Conservation (phyloP, 2,888 invertebrate genomes). For the Luperina testacea region DNA sequence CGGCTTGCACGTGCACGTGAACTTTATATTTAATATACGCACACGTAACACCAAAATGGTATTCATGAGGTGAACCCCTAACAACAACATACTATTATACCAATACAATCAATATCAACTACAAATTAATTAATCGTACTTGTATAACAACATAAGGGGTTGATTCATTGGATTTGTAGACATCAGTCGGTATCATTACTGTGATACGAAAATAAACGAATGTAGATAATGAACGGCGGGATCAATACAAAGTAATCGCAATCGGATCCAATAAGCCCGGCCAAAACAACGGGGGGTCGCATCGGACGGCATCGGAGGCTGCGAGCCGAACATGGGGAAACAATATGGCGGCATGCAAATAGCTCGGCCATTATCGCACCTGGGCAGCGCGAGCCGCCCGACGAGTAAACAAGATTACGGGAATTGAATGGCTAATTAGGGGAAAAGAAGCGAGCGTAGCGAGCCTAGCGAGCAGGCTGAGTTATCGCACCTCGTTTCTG, state of each 20-base stretch:
- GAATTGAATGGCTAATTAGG: constrained; percentile 90
- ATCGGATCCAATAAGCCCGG: constrained; percentile 89
- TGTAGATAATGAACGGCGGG: constrained; percentile 89
- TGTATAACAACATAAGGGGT: constrained; percentile 73
- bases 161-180: constrained; percentile 79
- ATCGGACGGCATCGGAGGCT: constrained; percentile 81
- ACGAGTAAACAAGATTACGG: constrained; percentile 90
- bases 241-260: constrained; percentile 90
- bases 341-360: constrained; percentile 91
- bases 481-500: constrained; percentile 86
- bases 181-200: constrained; percentile 85
- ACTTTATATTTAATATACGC: constrained; percentile 57
- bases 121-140: constrained; percentile 68
- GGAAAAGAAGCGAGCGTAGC: constrained; percentile 87
- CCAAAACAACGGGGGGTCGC: constrained; percentile 88
- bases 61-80: constrained; percentile 51
- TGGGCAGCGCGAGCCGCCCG: constrained; percentile 86
- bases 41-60: constrained; percentile 47
- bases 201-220: constrained; percentile 88
- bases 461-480: constrained; percentile 81
- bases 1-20: constrained; percentile 60
- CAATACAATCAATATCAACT: constrained; percentile 60
- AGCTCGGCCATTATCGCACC: constrained; percentile 90
- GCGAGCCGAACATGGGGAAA: constrained; percentile 86
- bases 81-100: constrained; percentile 45